Conservation (phyloP, 2,797 vertebrate genomes). For the Oreortyx pictus region DNA sequence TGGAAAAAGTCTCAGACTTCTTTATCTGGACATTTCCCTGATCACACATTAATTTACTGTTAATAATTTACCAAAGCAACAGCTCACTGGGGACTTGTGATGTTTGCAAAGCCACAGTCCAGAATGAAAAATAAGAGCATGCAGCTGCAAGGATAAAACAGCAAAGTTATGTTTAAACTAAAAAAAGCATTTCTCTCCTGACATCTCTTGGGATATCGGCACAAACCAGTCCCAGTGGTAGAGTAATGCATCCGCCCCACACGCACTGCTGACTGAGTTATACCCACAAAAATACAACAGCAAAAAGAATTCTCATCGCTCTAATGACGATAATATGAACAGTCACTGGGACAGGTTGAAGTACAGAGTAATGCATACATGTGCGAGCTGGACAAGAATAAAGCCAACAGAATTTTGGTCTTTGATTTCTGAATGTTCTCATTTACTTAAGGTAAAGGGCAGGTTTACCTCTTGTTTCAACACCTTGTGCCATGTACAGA, state of each 20-base stretch:
- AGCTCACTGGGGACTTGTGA: neutral
- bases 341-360: neutral
- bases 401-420: neutral
- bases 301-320: neutral
- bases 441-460: neutral
- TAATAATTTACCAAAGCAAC: slow-evolving; percentile 21
- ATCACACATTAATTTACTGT: neutral
- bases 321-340: neutral
- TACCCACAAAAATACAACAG: neutral
- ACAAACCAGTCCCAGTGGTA: neutral
- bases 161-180: neutral
- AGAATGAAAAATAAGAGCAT: neutral
- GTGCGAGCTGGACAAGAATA: neutral
- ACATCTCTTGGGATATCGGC: neutral
- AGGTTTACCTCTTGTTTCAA: neutral
- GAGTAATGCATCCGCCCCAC: neutral
- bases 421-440: neutral
- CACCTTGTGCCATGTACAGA: neutral
- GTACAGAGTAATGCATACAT: neutral
- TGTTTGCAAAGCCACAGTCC: slow-evolving; percentile 11
- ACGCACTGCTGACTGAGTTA: neutral
- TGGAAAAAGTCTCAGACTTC: neutral
- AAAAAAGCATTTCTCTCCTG: neutral
- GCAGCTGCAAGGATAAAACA: neutral
- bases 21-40: neutral